Evolutionary conservation across 2,113 vertebrate species (phyloP).

Genomic region (Baryphthengus martii): DNA sequence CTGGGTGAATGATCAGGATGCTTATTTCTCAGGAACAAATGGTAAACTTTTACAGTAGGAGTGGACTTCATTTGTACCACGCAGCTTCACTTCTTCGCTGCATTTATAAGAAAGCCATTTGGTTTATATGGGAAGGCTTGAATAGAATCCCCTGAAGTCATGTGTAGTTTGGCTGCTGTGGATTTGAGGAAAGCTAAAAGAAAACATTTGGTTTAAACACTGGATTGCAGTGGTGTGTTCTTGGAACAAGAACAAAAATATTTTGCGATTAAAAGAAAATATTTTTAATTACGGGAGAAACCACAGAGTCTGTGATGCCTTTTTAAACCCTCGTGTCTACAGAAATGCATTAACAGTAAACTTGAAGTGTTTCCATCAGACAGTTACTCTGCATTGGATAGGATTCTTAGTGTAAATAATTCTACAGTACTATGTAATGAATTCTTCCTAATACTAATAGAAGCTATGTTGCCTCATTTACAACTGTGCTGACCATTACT

Average conservation of each 20-base stretch:
- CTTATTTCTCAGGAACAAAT: not conserved
- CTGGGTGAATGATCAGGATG: not conserved
- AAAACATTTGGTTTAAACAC: not conserved
- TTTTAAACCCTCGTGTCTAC: not conserved
- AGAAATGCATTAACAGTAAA: not conserved
- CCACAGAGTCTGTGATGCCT: not conserved
- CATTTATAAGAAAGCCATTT: not conserved
- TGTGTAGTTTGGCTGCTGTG: not conserved
- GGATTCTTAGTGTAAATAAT: not conserved
- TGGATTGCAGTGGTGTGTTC: not conserved
- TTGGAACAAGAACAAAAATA: conserved; percentile 51
- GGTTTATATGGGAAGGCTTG: not conserved
- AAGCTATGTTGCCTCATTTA: not conserved
- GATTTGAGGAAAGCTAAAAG: not conserved
- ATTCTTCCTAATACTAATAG: not conserved
- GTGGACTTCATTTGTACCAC: not conserved
- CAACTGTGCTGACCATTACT: not conserved
- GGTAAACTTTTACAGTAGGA: not conserved
- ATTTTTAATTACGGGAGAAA: conserved; percentile 40
- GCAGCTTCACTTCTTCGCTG: not conserved
- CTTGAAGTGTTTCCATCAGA: not conserved
- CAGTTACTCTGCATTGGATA: not conserved
- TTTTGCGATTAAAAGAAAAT: conserved; percentile 39
- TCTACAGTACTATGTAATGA: not conserved
- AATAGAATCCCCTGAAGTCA: not conserved